Evolutionary conservation across 1,140 invertebrate genomes (phyloP), one percentile per base, ranked within the genome.

Genomic region (Pantala flavescens): DNA sequence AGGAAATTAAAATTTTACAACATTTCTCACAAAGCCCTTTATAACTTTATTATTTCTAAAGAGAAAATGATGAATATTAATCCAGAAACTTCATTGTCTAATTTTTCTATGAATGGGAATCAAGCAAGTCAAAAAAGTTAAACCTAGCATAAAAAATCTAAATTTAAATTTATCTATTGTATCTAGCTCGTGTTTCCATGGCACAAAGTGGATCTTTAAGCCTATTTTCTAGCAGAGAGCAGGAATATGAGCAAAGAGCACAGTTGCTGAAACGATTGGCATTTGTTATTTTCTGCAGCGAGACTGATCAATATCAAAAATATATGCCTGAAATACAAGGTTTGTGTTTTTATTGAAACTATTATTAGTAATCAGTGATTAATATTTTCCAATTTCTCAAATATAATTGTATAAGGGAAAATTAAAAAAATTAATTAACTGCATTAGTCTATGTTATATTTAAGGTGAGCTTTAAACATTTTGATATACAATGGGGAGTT

Each of bases 251-350:
- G 80, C 91, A 92, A 81, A 86, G 93, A 75, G 91, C 93, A 0
- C 91, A 94, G 80, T 85, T 96, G 49, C 82, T 97, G 70, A 97
- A 97, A 82, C 84, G 94, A 76, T 82, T 98, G 24, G 92, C 94
- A 7, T 97, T 97, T 81, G 92, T 95, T 70, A 92, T 98, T 78
- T 92, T 95, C 79, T 96, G 94, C 81, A 94, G 93, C 80, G 93
- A 97, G 80, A 88, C 89, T 72, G 96, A 98, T 84, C 95, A 98
- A 81, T 97, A 97, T 84, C 89, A 94, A 78, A 92, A 92, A 81
- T 92, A 93, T 77, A 93, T 97, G 89, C 93, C 94, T 19, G 95
- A 97, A 81, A 96, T 98, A 79, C 95, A 96, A 89, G 94, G 93
- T 95, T 83, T 79, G 63, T 76, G 24, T 43, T 74, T 71, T 21